Evolutionary conservation across 2,113 vertebrate genomes (phyloP).

Genomic region (Meriones unguiculatus): DNA sequence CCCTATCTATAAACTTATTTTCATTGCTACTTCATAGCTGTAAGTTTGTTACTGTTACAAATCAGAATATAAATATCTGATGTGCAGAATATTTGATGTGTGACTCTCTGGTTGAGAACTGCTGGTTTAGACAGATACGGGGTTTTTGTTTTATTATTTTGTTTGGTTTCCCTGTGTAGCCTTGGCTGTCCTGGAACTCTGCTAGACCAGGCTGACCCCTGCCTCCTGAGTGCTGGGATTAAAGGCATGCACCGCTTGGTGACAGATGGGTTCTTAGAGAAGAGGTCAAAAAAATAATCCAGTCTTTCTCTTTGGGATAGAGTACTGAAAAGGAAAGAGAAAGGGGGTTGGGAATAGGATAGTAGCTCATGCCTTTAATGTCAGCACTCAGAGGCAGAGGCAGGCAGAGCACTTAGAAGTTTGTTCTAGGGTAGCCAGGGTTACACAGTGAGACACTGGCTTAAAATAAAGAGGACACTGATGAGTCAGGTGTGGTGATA

Average conservation of each 20-base stretch:
- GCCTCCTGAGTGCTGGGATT: background rate
- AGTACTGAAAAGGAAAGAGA: background rate
- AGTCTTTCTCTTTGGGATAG: constrained; percentile 34
- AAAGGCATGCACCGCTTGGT: background rate
- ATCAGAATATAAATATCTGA: background rate
- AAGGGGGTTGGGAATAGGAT: background rate
- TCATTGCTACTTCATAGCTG: background rate
- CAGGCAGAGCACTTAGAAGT: background rate
- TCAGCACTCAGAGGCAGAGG: background rate
- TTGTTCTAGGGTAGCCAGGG: background rate
- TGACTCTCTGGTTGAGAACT: background rate
- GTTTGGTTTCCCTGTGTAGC: background rate
- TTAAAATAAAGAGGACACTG: background rate
- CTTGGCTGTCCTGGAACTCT: background rate
- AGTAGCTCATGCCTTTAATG: background rate
- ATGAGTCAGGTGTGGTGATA: background rate
- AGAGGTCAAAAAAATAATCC: constrained; percentile 44
- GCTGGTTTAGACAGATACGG: background rate
- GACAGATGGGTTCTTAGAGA: constrained; percentile 47
- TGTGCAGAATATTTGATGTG: background rate
- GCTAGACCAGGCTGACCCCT: background rate
- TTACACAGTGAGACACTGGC: background rate
- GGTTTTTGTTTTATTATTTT: background rate
- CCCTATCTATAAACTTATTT: background rate
- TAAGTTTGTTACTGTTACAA: background rate